Evolutionary conservation across 1,140 invertebrate species (phyloP), one percentile per base, ranked within the genome.

Genomic region (Zaprionus vittiger): DNA sequence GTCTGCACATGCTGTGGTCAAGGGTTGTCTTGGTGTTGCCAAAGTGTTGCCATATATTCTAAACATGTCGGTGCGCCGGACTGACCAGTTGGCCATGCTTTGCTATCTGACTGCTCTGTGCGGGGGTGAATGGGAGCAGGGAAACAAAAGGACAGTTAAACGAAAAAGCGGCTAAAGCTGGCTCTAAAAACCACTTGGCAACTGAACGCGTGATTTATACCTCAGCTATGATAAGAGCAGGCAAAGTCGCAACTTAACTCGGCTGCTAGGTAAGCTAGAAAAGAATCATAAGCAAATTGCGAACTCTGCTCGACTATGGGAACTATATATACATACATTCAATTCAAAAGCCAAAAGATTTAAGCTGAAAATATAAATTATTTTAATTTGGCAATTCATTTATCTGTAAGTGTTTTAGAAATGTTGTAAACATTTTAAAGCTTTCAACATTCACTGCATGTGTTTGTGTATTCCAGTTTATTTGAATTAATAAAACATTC

Each of bases 21-120:
- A 87, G 81, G 79, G 79, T 80, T 87, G 84, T 89, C 85, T 77
- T 78, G 69, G 79, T 82, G 85, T 77, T 81, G 85, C 85, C 85
- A 90, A 87, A 89, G 85, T 90, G 85, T 89, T 89, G 85, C 85
- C 85, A 90, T 89, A 89, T 89, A 90, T 89, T 89, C 85, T 89
- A 89, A 89, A 89, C 85, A 89, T 90, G 85, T 89, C 80, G 85
- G 85, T 72, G 75, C 76, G 80, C 76, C 63, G 26, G 63, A 37
- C 26, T 67, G 56, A 64, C 69, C 70, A 63, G 41, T 67, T 73
- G 71, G 61, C 20, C n/a, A 14, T 15, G 34, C 24, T 64, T 26
- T 28, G 76, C 73, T 57, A 49, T 41, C 37, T 52, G 71, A 37
- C 47, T 38, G 12, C 20, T 11, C 24, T 9, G 37, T 17, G 12